Percentiles rank a stretch among this genome's conserved stretches.
phyloP scores from a whole-genome alignment of 2,113 vertebrate species.

The Cephalopholis sonnerati region DNA sequence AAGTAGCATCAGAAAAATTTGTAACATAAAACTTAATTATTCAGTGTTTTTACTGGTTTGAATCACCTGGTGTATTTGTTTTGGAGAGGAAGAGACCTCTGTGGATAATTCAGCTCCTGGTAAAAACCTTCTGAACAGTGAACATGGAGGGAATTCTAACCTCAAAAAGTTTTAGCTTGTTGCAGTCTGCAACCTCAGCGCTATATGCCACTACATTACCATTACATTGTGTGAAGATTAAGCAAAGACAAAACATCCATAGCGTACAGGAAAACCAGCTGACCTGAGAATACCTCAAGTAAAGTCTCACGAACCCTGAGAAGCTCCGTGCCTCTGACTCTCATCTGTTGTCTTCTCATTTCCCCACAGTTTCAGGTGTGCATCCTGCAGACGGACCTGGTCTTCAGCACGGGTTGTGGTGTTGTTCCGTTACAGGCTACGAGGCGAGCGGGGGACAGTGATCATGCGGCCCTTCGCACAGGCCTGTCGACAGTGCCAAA shows the following conservation, averaged over 20 bases:
- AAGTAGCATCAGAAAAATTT: too few species aligned
- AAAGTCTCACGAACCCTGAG: not conserved
- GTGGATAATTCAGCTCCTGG: too few species aligned
- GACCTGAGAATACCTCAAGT: not conserved
- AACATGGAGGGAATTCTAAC: too few species aligned
- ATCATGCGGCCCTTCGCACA: conserved; percentile 76
- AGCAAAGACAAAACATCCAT: not conserved
- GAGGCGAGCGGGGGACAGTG: conserved; percentile 52
- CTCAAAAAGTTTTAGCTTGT: too few species aligned
- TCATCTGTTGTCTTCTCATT: not conserved
- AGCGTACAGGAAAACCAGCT: not conserved
- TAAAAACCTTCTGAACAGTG: too few species aligned
- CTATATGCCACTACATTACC: too few species aligned
- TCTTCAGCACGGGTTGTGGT: conserved; percentile 62
- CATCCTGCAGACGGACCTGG: conserved; percentile 60
- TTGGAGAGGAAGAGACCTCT: too few species aligned
- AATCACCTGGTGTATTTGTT: too few species aligned
- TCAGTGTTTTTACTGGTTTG: too few species aligned
- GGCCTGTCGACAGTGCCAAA: conserved; percentile 55
- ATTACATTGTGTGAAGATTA: conserved; percentile 2
- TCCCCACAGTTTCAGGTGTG: conserved; percentile 66
- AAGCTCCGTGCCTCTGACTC: not conserved
- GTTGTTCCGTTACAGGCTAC: conserved; percentile 75
- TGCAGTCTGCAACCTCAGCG: too few species aligned
- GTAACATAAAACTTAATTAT: too few species aligned